Percentiles rank a stretch among this genome's conserved stretches.
Conservation (phyloP, 2,888 invertebrate species). For the Andrena trimmerana region DNA sequence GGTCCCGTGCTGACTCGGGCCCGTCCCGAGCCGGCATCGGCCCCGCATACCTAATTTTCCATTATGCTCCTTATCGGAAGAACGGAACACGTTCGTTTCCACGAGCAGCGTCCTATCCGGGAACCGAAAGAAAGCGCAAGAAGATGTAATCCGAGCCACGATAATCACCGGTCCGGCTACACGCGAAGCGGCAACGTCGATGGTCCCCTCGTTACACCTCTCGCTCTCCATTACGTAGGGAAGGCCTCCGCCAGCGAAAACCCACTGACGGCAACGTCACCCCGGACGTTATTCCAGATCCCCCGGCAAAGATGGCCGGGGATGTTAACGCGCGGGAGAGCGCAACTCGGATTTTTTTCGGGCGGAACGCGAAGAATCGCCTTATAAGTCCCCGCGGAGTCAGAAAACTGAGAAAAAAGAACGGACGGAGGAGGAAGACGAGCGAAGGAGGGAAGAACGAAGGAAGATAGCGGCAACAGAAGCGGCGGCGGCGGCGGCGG, state of each 20-base stretch:
- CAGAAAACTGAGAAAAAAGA: conserved; percentile 69
- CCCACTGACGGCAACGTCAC: conserved; percentile 12
- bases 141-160: conserved; percentile 38
- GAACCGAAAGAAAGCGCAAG: conserved; percentile 5
- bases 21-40: background rate
- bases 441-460: conserved; percentile 41
- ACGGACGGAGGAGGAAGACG: conserved; percentile 52
- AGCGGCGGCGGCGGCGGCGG: conserved; percentile 30
- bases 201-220: conserved; percentile 33
- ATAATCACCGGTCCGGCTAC: conserved; percentile 57
- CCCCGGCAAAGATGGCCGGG: conserved; percentile 43
- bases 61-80: conserved; percentile 70
- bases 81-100: conserved; percentile 37
- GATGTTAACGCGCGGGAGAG: conserved; percentile 61
- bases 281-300: conserved; percentile 55
- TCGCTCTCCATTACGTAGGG: background rate
- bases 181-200: conserved; percentile 22
- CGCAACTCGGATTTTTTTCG: conserved; percentile 76
- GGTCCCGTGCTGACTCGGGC: background rate
- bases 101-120: conserved; percentile 20
- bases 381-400: conserved; percentile 81
- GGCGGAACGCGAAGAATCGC: conserved; percentile 82
- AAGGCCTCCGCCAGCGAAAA: background rate
- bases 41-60: conserved; percentile 69
- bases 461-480: conserved; percentile 55